Conservation (phyloP, 2,797 vertebrate genomes). For the Acrocephalus scirpaceus region DNA sequence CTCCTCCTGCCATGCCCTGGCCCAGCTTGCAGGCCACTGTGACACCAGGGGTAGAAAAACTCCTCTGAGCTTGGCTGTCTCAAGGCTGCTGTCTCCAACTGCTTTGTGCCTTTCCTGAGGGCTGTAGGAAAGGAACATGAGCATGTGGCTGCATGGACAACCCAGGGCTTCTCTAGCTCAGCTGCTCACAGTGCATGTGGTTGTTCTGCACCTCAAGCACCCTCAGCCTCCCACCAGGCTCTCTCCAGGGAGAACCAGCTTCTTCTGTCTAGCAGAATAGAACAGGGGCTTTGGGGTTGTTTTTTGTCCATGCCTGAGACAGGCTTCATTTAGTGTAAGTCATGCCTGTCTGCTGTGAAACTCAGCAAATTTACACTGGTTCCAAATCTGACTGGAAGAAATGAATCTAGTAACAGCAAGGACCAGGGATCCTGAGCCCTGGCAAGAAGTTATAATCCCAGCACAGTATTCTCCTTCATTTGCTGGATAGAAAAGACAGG, state of each 20-base stretch:
- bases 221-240: not conserved
- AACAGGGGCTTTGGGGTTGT: rapidly evolving
- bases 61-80: not conserved
- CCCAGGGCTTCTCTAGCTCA: not conserved
- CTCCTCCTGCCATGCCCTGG: not conserved
- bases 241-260: not conserved
- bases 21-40: not conserved
- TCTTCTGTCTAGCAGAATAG: not conserved
- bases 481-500: not conserved
- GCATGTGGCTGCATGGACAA: not conserved
- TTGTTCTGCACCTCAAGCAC: not conserved
- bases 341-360: not conserved
- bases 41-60: not conserved
- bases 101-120: not conserved
- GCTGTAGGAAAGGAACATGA: not conserved
- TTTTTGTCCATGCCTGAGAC: not conserved
- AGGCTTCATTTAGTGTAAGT: not conserved
- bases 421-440: not conserved
- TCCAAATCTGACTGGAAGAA: not conserved
- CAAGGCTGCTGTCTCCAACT: not conserved
- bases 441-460: not conserved
- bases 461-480: not conserved
- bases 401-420: not conserved
- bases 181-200: not conserved
- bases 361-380: not conserved